These are phyloP conservation scores for Mormyrus proboscirostris DNA, from an alignment of 2,797 vertebrate genomes.

Conservation along the genomic window DNA sequence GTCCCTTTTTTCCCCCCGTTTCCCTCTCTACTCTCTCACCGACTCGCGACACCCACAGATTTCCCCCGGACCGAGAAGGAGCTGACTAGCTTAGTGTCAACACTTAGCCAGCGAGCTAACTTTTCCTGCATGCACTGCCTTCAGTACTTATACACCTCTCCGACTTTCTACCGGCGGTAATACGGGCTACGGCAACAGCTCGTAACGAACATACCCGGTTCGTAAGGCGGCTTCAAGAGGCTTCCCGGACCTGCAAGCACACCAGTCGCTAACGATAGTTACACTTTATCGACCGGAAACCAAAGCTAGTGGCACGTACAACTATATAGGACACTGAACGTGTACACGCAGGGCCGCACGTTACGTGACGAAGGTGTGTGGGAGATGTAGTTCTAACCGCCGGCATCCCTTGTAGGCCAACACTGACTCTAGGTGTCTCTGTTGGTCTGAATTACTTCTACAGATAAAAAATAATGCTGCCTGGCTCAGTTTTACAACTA, in stretches of 20 bases:
- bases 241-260: neutral
- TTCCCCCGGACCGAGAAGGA: neutral
- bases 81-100: neutral
- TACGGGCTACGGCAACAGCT: neutral
- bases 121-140: neutral
- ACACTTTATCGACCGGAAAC: slow-evolving; percentile 26
- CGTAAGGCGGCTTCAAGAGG: neutral
- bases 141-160: neutral
- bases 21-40: neutral
- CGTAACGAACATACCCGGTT: slow-evolving; percentile 7
- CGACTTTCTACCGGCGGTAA: neutral
- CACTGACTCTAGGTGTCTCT: neutral
- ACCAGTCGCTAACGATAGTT: slow-evolving; percentile 7
- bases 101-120: slow-evolving; percentile 12
- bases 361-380: neutral
- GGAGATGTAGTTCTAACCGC: slow-evolving; percentile 22
- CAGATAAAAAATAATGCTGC: neutral
- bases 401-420: neutral
- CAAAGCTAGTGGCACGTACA: slow-evolving; percentile 11
- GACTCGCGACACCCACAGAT: neutral
- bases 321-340: neutral
- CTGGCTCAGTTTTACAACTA: neutral
- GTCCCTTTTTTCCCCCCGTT: neutral
- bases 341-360: neutral
- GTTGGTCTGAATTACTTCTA: neutral